Base-by-base conservation (phyloP, 2,888 invertebrate genomes). In the Ramazzottius varieornatus region DNA sequence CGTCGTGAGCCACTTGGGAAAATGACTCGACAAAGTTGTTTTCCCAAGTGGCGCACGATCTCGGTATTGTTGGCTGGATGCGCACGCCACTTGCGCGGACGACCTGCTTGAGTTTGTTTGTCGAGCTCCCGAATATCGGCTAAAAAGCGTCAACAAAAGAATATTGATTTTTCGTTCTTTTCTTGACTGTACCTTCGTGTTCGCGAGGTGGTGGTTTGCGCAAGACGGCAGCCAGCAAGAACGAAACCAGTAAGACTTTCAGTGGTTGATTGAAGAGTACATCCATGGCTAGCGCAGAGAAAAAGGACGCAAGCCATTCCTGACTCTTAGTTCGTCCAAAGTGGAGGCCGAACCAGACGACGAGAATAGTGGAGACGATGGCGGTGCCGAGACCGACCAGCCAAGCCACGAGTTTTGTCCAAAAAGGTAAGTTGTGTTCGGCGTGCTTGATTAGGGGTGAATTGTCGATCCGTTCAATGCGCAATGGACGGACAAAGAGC, bases 341-440 rank as follows among this genome's bases (percentile, higher is more conserved):
- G 67, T 71, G 71, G 2, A 74, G 69, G 0, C 73, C 73, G 67
- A 73, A 73, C 66, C 73, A 66, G 71, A 72, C 72, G 63, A 72
- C 69, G 67, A 72, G 71, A 68, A 70, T 73, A 4, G 54, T n/a
- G 20, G n/a, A 13, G 24, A 29, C 32, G 73, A 72, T 29, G 54
- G 54, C 13, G 29, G n/a, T 8, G 29, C 20, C 29, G 16, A 54
- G 4, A 4, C 16, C 54, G 20, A 54, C 29, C 4, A 29, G 4
- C 54, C 54, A 54, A 8, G 54, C 54, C 16, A 54, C 24, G 29
- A 16, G 29, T 13, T 8, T 24, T 4, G n/a, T 29, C 54, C 54
- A 54, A 24, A 54, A 29, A 24, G 54, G 54, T 4, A 54, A 29
- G n/a, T 4, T 8, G 29, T 54, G 54, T 13, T 54, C 29, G 54